Evolutionary conservation across 2,113 vertebrate genomes (phyloP).

Genomic region (Dinomys branickii): DNA sequence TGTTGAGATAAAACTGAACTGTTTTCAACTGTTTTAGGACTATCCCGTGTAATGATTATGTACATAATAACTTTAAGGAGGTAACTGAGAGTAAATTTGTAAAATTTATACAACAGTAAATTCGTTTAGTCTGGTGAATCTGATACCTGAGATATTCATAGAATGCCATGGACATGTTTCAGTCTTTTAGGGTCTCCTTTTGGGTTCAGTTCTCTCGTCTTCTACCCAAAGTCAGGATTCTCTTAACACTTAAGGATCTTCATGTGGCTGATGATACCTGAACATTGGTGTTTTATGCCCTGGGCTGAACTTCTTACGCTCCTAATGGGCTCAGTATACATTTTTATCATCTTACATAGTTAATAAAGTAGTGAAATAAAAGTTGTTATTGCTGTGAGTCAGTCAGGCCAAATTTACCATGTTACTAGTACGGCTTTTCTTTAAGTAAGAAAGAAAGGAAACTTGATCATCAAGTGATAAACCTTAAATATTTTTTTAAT

Average conservation of each 20-base stretch:
- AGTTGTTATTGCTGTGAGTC: background rate
- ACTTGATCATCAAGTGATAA: background rate
- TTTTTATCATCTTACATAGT: background rate
- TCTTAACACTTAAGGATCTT: constrained; percentile 4
- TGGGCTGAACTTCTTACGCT: background rate
- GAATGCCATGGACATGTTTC: background rate
- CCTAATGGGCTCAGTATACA: background rate
- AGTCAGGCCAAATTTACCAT: background rate
- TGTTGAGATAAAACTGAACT: background rate
- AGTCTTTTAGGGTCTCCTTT: background rate
- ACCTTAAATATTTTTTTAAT: background rate
- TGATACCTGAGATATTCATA: background rate
- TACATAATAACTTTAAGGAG: background rate
- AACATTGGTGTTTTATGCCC: background rate
- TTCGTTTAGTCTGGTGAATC: background rate
- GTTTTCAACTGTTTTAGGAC: background rate
- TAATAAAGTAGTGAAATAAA: constrained; percentile 35
- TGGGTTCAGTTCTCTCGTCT: background rate
- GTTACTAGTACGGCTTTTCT: background rate
- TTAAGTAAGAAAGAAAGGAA: background rate
- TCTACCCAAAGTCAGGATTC: background rate
- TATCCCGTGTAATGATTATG: background rate
- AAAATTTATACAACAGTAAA: background rate
- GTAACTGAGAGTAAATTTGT: background rate
- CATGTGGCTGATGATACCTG: background rate